phyloP scores from a whole-genome alignment of 2,888 invertebrate species.

The Drosophila flavopinicola region DNA sequence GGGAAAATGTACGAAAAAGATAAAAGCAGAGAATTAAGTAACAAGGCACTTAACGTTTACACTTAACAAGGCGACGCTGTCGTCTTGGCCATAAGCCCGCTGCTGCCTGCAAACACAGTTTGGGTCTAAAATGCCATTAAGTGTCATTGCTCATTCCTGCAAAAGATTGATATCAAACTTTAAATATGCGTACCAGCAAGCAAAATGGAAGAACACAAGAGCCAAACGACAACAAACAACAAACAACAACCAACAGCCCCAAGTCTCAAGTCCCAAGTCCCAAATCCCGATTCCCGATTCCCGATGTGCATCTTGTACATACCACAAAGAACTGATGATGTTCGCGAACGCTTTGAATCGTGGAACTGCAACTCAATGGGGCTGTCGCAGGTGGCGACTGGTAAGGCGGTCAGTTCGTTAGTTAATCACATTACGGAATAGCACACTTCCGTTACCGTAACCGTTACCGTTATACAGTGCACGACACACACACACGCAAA shows the following conservation, averaged over 20 bases:
- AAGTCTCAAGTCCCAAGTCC: not conserved
- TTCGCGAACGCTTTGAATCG: slow-evolving; percentile 19
- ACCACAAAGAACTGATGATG: slow-evolving; percentile 47
- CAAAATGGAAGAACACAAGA: slow-evolving; percentile 18
- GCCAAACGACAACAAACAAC: not conserved
- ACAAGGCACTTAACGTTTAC: slow-evolving; percentile 79
- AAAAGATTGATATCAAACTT: slow-evolving; percentile 75
- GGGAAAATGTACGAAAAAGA: slow-evolving; percentile 70
- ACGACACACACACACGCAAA: no score
- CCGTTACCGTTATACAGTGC: slow-evolving; percentile 18
- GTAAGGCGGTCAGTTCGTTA: slow-evolving; percentile 50
- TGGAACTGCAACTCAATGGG: slow-evolving; percentile 30
- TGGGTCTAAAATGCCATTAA: slow-evolving; percentile 71
- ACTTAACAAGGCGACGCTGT: slow-evolving; percentile 71
- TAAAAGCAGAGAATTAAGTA: slow-evolving; percentile 72
- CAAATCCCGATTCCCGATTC: slow-evolving; percentile 25
- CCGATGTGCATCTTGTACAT: slow-evolving; percentile 29
- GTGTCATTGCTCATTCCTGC: slow-evolving; percentile 79
- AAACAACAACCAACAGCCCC: not conserved
- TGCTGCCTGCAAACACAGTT: slow-evolving; percentile 18
- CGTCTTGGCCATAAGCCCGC: slow-evolving; percentile 49
- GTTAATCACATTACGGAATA: slow-evolving; percentile 54
- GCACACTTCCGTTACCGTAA: slow-evolving; percentile 50
- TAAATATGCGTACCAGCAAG: slow-evolving; percentile 67
- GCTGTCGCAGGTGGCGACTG: slow-evolving; percentile 48